Conservation (phyloP, 2,113 vertebrate species). For the Alosa alosa region DNA sequence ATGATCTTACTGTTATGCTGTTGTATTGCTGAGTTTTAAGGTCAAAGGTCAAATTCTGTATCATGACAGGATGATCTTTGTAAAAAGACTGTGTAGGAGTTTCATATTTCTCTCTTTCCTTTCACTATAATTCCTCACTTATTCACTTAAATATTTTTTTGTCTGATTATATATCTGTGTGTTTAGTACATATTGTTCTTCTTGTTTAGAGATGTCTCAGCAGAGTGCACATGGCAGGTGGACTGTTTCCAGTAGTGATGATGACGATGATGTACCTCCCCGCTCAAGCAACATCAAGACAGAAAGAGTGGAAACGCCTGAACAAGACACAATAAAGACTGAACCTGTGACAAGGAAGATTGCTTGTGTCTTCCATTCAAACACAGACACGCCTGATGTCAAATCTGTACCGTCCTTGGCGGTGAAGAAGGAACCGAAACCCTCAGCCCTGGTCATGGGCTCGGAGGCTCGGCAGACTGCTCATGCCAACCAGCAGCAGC, state of each 20-base stretch:
- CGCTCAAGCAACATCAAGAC: slow-evolving; percentile 42
- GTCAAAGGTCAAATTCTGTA: not conserved
- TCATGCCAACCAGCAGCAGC: slow-evolving; percentile 69
- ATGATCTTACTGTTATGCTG: not conserved
- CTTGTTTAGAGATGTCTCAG: slow-evolving; percentile 72
- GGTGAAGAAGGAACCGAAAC: slow-evolving; percentile 40
- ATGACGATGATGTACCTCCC: slow-evolving; percentile 71
- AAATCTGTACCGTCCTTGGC: slow-evolving; percentile 46
- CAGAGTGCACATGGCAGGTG: slow-evolving; percentile 85
- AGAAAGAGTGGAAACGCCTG: not conserved
- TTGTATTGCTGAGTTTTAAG: not conserved
- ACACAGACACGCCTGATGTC: slow-evolving; percentile 30
- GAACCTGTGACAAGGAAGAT: not conserved
- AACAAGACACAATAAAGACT: not conserved
- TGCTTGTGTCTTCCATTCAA: slow-evolving; percentile 30
- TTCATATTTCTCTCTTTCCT: no score
- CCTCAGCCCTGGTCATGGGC: slow-evolving; percentile 55
- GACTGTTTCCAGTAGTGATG: slow-evolving; percentile 92
- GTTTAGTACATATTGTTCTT: not conserved
- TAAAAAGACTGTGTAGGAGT: slow-evolving; percentile 22
- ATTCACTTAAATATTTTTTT: no score
- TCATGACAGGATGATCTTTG: not conserved
- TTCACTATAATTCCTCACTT: no score
- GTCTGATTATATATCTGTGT: not conserved
- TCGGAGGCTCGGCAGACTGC: slow-evolving; percentile 82